Percentiles rank a stretch among this genome's conserved stretches.
Evolutionary conservation across 2,888 invertebrate species (phyloP).

Genomic region (Galeruca laticollis): DNA sequence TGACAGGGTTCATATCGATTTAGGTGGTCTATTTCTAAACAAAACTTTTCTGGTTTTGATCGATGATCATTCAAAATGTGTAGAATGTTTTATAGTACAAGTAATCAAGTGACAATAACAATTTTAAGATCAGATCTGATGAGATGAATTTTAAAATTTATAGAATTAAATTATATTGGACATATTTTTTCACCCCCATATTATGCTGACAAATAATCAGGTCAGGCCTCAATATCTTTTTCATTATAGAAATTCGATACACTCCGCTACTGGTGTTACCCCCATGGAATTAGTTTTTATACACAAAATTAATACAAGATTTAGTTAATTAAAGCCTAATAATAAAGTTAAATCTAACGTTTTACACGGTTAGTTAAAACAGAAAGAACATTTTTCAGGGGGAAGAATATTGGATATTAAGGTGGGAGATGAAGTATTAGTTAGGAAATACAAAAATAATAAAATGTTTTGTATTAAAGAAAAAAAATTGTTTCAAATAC

Average conservation of each 20-base stretch:
- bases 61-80: slow-evolving; percentile 49
- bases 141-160: slow-evolving; percentile 17
- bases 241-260: slow-evolving; percentile 23
- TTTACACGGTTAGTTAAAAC: background rate
- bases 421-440: slow-evolving; percentile 7
- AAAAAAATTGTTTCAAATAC: no score
- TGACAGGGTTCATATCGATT: slow-evolving; percentile 50
- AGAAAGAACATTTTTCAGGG: slow-evolving; percentile 8
- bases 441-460: no score
- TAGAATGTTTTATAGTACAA: slow-evolving; percentile 46
- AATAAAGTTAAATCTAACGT: slow-evolving; percentile 18
- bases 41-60: slow-evolving; percentile 41
- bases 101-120: slow-evolving; percentile 38
- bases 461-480: no score
- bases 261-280: slow-evolving; percentile 17
- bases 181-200: slow-evolving; percentile 49
- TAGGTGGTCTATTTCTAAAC: slow-evolving; percentile 38
- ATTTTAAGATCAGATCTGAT: slow-evolving; percentile 41
- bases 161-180: slow-evolving; percentile 41
- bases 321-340: slow-evolving; percentile 17
- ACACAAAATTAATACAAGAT: slow-evolving; percentile 25
- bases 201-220: slow-evolving; percentile 28
- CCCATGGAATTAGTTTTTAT: slow-evolving; percentile 24
- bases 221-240: slow-evolving; percentile 24
- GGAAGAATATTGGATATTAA: background rate